Conservation (phyloP, 2,888 invertebrate species). For the Sepiola atlantica region DNA sequence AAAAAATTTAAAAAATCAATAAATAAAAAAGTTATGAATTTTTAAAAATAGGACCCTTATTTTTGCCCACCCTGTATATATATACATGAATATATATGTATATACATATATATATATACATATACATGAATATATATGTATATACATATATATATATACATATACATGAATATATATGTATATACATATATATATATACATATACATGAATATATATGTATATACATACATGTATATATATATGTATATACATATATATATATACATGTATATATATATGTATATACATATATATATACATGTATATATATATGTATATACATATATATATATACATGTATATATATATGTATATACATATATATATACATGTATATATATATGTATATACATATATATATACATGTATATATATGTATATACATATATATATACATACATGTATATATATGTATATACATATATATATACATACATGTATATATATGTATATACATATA, state of each 20-base stretch:
- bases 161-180: background rate
- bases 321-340: background rate
- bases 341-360: background rate
- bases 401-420: background rate
- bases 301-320: constrained; percentile 24
- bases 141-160: background rate
- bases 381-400: too few species aligned
- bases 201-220: background rate
- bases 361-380: too few species aligned
- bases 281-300: background rate
- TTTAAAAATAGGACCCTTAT: too few species aligned
- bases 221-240: constrained; percentile 33
- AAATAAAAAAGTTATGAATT: too few species aligned
- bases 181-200: background rate
- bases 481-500: constrained; percentile 24
- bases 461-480: background rate
- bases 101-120: background rate
- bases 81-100: background rate
- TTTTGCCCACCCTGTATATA: too few species aligned
- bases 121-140: background rate
- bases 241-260: background rate
- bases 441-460: background rate
- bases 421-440: background rate
- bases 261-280: background rate
- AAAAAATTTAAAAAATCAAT: too few species aligned